These are phyloP conservation scores for Drosophila leontia DNA, from an alignment of 1,140 invertebrate species.

Conservation along the genomic window DNA sequence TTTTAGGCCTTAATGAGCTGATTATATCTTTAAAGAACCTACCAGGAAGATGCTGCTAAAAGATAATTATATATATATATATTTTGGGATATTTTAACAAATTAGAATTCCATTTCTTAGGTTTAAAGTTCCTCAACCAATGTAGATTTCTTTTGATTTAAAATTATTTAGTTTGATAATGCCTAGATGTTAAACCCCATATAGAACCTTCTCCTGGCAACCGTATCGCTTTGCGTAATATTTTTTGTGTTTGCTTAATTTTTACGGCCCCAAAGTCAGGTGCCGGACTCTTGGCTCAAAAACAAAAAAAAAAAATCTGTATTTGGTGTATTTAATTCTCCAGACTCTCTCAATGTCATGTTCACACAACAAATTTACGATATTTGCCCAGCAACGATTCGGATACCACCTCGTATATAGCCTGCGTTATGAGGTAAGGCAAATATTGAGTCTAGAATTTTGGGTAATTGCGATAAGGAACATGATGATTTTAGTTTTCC, in stretches of 20 bases:
- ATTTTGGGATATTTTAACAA: neutral
- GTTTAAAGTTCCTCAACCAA: neutral
- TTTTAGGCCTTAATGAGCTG: slow-evolving; percentile 2
- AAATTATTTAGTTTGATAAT: neutral
- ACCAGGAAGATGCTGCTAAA: neutral
- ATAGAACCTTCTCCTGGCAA: slow-evolving; percentile 5
- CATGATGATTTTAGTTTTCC: slow-evolving; percentile 24
- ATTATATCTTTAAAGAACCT: slow-evolving; percentile 2
- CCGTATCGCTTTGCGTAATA: slow-evolving; percentile 20
- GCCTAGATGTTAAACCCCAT: no score
- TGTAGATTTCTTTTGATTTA: neutral
- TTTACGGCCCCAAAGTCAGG: slow-evolving; percentile 35
- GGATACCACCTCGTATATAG: slow-evolving; percentile 8
- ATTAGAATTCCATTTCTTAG: neutral
- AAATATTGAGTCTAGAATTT: slow-evolving; percentile 44
- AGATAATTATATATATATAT: neutral
- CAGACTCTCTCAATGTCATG: slow-evolving; percentile 23
- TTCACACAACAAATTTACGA: slow-evolving; percentile 45
- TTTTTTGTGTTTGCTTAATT: slow-evolving; percentile 15
- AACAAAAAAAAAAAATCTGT: neutral
- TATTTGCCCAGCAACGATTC: slow-evolving; percentile 43
- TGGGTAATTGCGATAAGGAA: slow-evolving; percentile 43
- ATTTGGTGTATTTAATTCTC: slow-evolving; percentile 18
- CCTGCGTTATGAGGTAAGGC: slow-evolving; percentile 12
- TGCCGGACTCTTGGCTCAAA: slow-evolving; percentile 13